Evolutionary conservation across 23 tunicate species (phyloP).

Genomic region (Diplosoma virens): DNA sequence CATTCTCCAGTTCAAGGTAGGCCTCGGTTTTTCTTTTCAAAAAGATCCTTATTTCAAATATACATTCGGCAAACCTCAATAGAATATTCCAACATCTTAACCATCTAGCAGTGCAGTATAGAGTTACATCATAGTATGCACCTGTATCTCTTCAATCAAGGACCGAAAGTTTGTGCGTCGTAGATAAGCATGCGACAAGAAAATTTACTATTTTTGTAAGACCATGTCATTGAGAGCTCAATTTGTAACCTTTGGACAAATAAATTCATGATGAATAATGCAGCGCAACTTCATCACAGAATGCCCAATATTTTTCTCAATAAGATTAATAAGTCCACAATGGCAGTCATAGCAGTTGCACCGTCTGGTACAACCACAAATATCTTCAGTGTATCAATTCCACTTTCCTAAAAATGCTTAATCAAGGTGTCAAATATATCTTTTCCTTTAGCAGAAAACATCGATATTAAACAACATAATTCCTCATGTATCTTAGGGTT

Average conservation of each 20-base stretch:
- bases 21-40: slow-evolving; percentile 20
- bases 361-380: neutral
- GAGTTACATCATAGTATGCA: slow-evolving; percentile 24
- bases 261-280: neutral
- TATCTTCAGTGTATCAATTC: neutral
- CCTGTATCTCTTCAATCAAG: slow-evolving; percentile 25
- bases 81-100: slow-evolving; percentile 12
- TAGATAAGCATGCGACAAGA: too few relatives aligned
- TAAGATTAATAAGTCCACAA: neutral
- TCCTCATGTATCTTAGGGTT: slow-evolving; percentile 1
- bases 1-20: slow-evolving; percentile 37
- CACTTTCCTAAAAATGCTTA: neutral
- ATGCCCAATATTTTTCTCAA: neutral
- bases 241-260: neutral
- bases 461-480: neutral
- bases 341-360: neutral
- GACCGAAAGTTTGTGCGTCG: too few relatives aligned
- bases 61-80: slow-evolving; percentile 11
- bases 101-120: neutral
- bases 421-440: neutral
- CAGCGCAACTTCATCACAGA: slow-evolving; percentile 11
- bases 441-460: neutral
- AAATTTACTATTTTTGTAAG: too few relatives aligned
- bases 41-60: slow-evolving; percentile 23
- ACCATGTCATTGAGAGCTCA: too few relatives aligned